A percentile compares a stretch with the other conserved stretches of the same genome.
phyloP scores from a whole-genome alignment of 2,888 invertebrate species.

The Galerucella pusilla region DNA sequence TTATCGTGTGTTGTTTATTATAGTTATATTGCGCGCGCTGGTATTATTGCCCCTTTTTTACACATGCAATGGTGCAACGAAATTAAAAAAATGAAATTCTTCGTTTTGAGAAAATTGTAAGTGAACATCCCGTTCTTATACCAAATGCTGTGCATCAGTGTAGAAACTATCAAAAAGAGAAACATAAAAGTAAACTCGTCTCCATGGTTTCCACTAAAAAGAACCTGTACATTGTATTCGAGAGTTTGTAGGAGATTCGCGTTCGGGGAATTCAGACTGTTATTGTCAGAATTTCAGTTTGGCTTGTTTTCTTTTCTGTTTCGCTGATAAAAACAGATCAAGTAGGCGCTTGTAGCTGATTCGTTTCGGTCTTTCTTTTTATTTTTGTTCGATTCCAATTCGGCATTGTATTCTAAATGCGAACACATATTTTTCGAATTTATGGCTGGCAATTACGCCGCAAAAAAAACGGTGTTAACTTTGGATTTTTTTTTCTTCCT shows the following conservation, averaged over 20 bases:
- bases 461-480: constrained; percentile 31
- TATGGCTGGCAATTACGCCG: constrained; percentile 31
- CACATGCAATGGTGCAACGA: too few species aligned
- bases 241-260: constrained; percentile 64
- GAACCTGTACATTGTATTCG: constrained; percentile 61
- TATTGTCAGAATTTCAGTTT: constrained; percentile 64
- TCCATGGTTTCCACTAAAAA: constrained; percentile 53
- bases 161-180: constrained; percentile 35
- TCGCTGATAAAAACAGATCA: constrained; percentile 49
- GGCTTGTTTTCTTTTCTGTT: constrained; percentile 56
- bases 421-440: constrained; percentile 38
- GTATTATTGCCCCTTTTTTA: too few species aligned
- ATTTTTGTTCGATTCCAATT: constrained; percentile 43
- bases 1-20: too few species aligned
- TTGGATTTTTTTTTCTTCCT: constrained; percentile 17
- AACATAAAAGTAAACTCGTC: constrained; percentile 48
- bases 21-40: too few species aligned
- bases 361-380: constrained; percentile 31
- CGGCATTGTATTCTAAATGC: constrained; percentile 44
- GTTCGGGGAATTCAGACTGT: constrained; percentile 64
- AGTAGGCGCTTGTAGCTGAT: constrained; percentile 46
- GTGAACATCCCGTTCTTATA: background rate
- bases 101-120: too few species aligned
- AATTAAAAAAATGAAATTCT: too few species aligned
- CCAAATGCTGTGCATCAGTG: constrained; percentile 25